These are phyloP conservation scores for Bergia sp. DNA, from an alignment of 92 coral and sea anemone genomes.

Conservation along the genomic window DNA sequence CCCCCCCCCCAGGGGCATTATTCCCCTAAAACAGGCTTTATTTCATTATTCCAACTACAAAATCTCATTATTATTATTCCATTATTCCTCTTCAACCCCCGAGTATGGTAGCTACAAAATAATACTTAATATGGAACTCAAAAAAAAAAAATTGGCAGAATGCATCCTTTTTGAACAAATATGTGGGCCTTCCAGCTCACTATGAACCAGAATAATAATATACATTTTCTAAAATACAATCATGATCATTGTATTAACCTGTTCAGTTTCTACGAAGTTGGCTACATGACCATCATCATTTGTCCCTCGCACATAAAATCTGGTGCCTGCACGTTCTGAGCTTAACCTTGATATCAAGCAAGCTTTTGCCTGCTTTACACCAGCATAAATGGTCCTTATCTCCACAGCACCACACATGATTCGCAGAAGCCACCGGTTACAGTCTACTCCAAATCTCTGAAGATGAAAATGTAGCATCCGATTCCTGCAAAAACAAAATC, in stretches of 20 bases:
- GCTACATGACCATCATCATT: slow-evolving; percentile 99
- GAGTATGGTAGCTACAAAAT: too few relatives aligned
- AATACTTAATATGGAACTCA: too few relatives aligned
- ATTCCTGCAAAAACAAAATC: slow-evolving; percentile 66
- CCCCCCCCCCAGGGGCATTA: too few relatives aligned
- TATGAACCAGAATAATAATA: too few relatives aligned
- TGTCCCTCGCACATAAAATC: slow-evolving; percentile 97
- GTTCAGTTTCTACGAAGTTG: slow-evolving; percentile 99
- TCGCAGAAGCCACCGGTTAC: slow-evolving; percentile 84
- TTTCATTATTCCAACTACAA: too few relatives aligned
- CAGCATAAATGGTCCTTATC: slow-evolving; percentile 90
- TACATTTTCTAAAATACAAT: too few relatives aligned
- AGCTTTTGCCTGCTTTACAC: slow-evolving; percentile 94
- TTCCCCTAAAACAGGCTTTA: too few relatives aligned
- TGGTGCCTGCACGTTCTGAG: slow-evolving; percentile 98
- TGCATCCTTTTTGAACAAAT: too few relatives aligned
- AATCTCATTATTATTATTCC: too few relatives aligned
- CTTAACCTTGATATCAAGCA: slow-evolving; percentile 90
- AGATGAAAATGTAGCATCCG: slow-evolving; percentile 92
- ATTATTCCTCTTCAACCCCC: too few relatives aligned
- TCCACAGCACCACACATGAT: slow-evolving; percentile 97
- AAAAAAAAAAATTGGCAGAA: too few relatives aligned
- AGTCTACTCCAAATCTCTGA: slow-evolving; percentile 87
- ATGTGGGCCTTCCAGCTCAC: too few relatives aligned
- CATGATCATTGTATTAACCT: slow-evolving; percentile 52